Evolutionary conservation across 2,797 vertebrate species (phyloP).

Genomic region (Oryzias dopingdopingensis): DNA sequence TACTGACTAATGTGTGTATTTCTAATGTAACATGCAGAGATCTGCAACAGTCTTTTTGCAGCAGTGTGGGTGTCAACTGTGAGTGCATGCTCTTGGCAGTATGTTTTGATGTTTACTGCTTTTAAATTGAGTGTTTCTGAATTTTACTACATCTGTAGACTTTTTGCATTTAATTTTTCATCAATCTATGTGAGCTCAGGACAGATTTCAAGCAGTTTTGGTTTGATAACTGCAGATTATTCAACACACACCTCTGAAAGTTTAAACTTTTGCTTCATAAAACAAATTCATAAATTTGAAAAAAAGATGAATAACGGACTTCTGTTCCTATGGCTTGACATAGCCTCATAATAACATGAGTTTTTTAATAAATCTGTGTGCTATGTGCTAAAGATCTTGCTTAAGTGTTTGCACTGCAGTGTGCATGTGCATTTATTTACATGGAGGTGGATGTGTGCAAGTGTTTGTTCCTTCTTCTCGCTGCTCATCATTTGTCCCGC

Average conservation of each 20-base stretch:
- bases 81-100: background rate
- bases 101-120: conserved; percentile 1
- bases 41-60: background rate
- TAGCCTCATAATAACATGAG: too few relatives aligned
- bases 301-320: too few relatives aligned
- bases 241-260: too few relatives aligned
- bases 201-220: too few relatives aligned
- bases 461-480: conserved; percentile 50
- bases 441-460: conserved; percentile 33
- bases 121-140: background rate
- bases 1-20: background rate
- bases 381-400: background rate
- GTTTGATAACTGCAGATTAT: too few relatives aligned
- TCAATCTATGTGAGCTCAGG: too few relatives aligned
- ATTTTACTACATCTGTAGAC: too few relatives aligned
- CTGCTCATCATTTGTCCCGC: conserved; percentile 23
- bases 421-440: conserved; percentile 42
- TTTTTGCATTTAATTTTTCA: too few relatives aligned
- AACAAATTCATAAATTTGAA: too few relatives aligned
- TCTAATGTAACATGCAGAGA: background rate
- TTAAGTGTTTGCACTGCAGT: background rate
- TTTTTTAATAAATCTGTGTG: background rate
- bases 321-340: too few relatives aligned
- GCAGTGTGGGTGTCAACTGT: background rate
- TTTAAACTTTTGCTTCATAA: too few relatives aligned